Base-by-base conservation (phyloP, 2,888 invertebrate genomes). In the Erannis defoliaria region DNA sequence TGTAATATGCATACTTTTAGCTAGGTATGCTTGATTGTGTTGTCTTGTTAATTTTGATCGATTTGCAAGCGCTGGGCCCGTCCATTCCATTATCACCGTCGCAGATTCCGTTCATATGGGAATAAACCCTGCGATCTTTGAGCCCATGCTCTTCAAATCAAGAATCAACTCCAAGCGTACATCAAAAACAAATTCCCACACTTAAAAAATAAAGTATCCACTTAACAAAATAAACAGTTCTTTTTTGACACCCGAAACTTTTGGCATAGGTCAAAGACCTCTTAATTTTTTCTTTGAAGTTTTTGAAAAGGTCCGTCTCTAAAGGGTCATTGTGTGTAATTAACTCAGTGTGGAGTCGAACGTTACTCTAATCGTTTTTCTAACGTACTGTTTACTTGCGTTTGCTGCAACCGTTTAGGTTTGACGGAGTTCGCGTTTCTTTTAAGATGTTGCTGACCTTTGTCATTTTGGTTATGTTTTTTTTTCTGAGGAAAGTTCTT, bases 251-350 rank as follows among this genome's bases (percentile, higher is more conserved):
- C 40, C 56, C 48, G 74, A 71, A 73, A 67, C 71, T 70, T 75
- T 80, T 77, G 76, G 69, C 54, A 57, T 66, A 68, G 76, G 76
- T 77, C 81, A 82, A 79, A 73, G 83, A 82, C 81, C 85, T 84
- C 56, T 61, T 38, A 70, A 71, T 75, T 79, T 79, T 75, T 71
- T 81, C 77, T 73, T 70, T 65, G 70, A 75, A 68, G 72, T 68
- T 76, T 77, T 26, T 79, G 80, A 81, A 85, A 84, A 80, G 77
- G 73, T 69, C 74, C 77, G 70, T 78, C 75, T 78, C 67, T 73
- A 78, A 65, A 81, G 87, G 88, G 88, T 88, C 86, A 83, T 76
- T 78, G 77, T 81, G 81, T 80, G 84, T 89, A 89, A 90, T 90
- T 91, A 91, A 87, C 85, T 84, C 85, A 68, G 80, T 81, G 77